Evolutionary conservation across 2,113 vertebrate genomes (phyloP).

Genomic region (Psittacula cyanocephala): DNA sequence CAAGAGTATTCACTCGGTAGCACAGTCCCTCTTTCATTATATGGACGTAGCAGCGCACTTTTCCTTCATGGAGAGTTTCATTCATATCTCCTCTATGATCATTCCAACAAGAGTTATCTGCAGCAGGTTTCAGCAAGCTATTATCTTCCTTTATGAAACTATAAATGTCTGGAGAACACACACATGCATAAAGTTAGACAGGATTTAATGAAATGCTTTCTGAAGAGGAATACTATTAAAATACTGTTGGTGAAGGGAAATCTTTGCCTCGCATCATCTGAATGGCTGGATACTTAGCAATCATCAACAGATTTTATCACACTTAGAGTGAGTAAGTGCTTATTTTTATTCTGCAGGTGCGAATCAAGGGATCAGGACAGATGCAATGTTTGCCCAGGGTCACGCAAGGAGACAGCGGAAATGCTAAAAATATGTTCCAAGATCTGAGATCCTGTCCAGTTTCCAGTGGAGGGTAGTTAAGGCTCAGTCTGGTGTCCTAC

Average conservation of each 20-base stretch:
- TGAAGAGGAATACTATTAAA: conserved; percentile 47
- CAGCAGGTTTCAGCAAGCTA: conserved; percentile 83
- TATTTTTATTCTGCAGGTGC: conserved; percentile 54
- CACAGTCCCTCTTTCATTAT: conserved; percentile 92
- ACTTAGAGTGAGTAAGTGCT: conserved; percentile 14
- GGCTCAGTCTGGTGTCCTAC: not conserved
- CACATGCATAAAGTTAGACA: conserved; percentile 39
- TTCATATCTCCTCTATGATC: conserved; percentile 88
- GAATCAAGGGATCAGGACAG: conserved; percentile 16
- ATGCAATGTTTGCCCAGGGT: conserved; percentile 17
- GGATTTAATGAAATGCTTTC: conserved; percentile 52
- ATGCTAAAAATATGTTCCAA: conserved; percentile 15
- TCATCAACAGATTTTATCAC: conserved; percentile 55
- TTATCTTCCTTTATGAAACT: conserved; percentile 83
- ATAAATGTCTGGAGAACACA: conserved; percentile 83
- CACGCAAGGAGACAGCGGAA: conserved; percentile 3
- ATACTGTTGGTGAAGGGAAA: conserved; percentile 15
- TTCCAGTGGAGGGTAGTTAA: not conserved
- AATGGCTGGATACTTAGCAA: conserved; percentile 7
- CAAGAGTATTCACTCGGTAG: conserved; percentile 91
- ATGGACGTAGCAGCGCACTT: conserved; percentile 93
- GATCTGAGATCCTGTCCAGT: not conserved
- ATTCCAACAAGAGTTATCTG: conserved; percentile 91
- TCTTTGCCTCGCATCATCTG: conserved; percentile 10
- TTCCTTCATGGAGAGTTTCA: conserved; percentile 86